Evolutionary conservation across 2,888 invertebrate genomes (phyloP).

Genomic region (Parelbella ahira): DNA sequence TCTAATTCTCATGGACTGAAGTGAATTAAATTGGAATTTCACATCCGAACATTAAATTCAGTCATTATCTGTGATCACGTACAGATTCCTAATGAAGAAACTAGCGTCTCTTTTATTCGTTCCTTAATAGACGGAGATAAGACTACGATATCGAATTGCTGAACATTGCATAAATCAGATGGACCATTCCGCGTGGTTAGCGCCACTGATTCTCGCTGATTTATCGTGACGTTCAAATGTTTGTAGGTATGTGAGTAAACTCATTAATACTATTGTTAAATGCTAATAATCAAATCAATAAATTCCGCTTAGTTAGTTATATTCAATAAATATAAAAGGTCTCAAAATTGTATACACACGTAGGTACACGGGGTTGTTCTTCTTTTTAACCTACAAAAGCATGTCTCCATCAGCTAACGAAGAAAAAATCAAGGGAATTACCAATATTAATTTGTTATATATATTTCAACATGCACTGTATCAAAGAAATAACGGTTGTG

Average conservation of each 20-base stretch:
- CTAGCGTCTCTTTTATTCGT: slow-evolving; percentile 6
- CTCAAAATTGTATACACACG: too few relatives aligned
- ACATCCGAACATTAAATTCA: slow-evolving; percentile 14
- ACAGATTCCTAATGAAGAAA: slow-evolving; percentile 17
- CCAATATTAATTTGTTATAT: neutral
- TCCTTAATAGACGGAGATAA: slow-evolving; percentile 13
- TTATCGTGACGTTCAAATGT: too few relatives aligned
- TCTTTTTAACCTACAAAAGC: neutral
- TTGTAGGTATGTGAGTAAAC: too few relatives aligned
- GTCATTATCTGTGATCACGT: slow-evolving; percentile 20
- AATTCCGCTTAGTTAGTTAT: too few relatives aligned
- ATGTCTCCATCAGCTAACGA: neutral
- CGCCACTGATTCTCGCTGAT: too few relatives aligned
- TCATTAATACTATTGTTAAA: too few relatives aligned
- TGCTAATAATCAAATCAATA: too few relatives aligned
- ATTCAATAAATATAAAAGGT: too few relatives aligned
- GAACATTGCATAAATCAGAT: slow-evolving; percentile 15
- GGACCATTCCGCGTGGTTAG: too few relatives aligned
- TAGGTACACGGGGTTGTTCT: slow-evolving; percentile 1
- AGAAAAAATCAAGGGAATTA: neutral
- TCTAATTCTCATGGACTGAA: slow-evolving; percentile 3
- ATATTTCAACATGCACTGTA: slow-evolving; percentile 2
- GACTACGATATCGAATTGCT: slow-evolving; percentile 8
- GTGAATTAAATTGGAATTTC: slow-evolving; percentile 7
- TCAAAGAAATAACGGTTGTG: neutral